Percentiles rank a stretch among this genome's conserved stretches.
phyloP scores from a whole-genome alignment of 1,140 invertebrate genomes.

The Lepidostoma basale region DNA sequence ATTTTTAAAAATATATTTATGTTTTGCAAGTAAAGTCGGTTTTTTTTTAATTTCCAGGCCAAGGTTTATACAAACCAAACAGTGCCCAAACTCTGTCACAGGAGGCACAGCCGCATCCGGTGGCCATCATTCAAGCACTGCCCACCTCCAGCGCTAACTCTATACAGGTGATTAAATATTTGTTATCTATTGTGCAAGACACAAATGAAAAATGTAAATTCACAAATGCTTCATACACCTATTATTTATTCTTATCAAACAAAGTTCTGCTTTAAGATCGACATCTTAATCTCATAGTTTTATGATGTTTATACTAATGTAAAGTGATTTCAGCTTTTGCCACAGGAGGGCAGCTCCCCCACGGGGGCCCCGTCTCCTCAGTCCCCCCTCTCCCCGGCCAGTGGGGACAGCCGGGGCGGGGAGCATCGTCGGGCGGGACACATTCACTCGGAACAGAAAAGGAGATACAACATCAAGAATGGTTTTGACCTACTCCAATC shows the following conservation, averaged over 20 bases:
- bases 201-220: too few species aligned
- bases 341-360: constrained; percentile 7
- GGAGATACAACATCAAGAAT: constrained; percentile 96
- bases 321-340: constrained; percentile 28
- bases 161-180: constrained; percentile 25
- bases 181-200: not conserved
- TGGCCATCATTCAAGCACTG: constrained; percentile 50
- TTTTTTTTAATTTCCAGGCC: constrained; percentile 49
- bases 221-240: too few species aligned
- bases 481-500: constrained; percentile 94
- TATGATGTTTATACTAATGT: too few species aligned
- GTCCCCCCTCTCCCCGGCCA: constrained; percentile 57
- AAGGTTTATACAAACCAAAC: constrained; percentile 57
- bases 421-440: constrained; percentile 83
- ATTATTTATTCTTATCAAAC: too few species aligned
- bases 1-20: too few species aligned
- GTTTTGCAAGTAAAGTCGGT: not conserved
- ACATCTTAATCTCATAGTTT: too few species aligned
- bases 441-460: constrained; percentile 97
- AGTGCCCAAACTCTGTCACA: constrained; percentile 48
- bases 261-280: too few species aligned
- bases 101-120: constrained; percentile 43
- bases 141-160: constrained; percentile 48
- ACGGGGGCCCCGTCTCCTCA: constrained; percentile 49
- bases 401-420: constrained; percentile 46